These are phyloP conservation scores for Phaethon lepturus DNA, from an alignment of 2,113 vertebrate genomes.

Conservation along the genomic window DNA sequence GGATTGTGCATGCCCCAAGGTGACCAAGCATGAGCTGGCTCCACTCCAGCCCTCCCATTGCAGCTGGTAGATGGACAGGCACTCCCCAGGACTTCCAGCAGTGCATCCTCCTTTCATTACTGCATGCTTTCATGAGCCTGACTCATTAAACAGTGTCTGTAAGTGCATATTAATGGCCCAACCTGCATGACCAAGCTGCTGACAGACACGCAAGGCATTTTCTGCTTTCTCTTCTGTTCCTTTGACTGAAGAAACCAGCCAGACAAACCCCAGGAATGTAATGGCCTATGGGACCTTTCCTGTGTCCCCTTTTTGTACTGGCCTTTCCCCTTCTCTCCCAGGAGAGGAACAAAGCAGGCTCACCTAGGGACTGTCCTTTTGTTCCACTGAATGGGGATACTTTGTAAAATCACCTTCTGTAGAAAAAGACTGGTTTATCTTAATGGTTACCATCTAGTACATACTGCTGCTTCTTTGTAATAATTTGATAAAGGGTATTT, in stretches of 20 bases:
- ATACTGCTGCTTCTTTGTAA: neutral
- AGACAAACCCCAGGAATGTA: neutral
- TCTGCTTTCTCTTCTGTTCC: neutral
- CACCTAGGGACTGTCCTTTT: neutral
- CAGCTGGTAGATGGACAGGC: fast-evolving
- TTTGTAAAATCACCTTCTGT: neutral
- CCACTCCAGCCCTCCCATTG: fast-evolving
- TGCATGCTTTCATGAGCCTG: neutral
- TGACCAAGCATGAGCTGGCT: neutral
- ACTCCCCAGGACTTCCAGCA: neutral
- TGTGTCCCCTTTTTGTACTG: neutral
- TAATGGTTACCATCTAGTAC: neutral
- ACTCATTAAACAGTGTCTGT: neutral
- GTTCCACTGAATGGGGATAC: neutral
- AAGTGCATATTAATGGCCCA: neutral
- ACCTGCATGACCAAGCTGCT: neutral
- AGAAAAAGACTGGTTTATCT: neutral
- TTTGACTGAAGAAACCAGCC: neutral
- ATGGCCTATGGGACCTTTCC: neutral
- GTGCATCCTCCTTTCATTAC: neutral
- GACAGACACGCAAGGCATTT: neutral
- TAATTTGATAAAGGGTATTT: neutral
- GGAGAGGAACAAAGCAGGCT: neutral
- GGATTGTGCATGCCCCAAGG: neutral
- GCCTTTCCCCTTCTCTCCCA: neutral